A percentile compares a stretch with the other conserved stretches of the same genome.
Evolutionary conservation across 1,140 invertebrate genomes (phyloP).

Genomic region (Hyposmocoma kahamanoa): DNA sequence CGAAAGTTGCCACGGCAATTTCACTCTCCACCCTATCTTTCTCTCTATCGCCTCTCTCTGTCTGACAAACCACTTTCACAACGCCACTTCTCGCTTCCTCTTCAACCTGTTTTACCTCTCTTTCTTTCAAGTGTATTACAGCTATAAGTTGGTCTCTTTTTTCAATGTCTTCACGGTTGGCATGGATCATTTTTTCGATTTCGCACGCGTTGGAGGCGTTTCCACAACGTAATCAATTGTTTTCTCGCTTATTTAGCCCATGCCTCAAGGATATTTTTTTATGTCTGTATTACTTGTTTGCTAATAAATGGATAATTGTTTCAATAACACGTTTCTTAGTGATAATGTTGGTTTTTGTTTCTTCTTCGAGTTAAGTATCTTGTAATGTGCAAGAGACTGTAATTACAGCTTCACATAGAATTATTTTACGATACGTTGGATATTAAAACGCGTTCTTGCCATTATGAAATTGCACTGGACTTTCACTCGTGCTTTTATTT

Average conservation of each 20-base stretch:
- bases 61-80: slow-evolving; percentile 20
- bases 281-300: slow-evolving; percentile 5
- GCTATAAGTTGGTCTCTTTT: slow-evolving; percentile 33
- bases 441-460: background rate
- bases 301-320: slow-evolving; percentile 14
- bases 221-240: slow-evolving; percentile 49
- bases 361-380: background rate
- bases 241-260: slow-evolving; percentile 33
- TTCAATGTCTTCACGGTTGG: slow-evolving; percentile 42
- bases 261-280: slow-evolving; percentile 23
- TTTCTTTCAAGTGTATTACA: slow-evolving; percentile 22
- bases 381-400: background rate
- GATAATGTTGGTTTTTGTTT: background rate
- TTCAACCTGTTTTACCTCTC: slow-evolving; percentile 26
- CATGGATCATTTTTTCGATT: slow-evolving; percentile 49
- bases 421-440: background rate
- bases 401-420: background rate
- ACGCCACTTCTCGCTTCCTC: slow-evolving; percentile 26
- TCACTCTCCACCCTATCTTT: slow-evolving; percentile 60
- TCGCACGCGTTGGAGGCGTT: slow-evolving; percentile 50
- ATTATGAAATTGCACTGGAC: background rate
- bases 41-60: slow-evolving; percentile 35
- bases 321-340: slow-evolving; percentile 19
- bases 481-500: background rate
- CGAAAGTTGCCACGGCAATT: slow-evolving; percentile 65